Base-by-base conservation (phyloP, 2,888 invertebrate genomes). In the Epicampocera succincta region DNA sequence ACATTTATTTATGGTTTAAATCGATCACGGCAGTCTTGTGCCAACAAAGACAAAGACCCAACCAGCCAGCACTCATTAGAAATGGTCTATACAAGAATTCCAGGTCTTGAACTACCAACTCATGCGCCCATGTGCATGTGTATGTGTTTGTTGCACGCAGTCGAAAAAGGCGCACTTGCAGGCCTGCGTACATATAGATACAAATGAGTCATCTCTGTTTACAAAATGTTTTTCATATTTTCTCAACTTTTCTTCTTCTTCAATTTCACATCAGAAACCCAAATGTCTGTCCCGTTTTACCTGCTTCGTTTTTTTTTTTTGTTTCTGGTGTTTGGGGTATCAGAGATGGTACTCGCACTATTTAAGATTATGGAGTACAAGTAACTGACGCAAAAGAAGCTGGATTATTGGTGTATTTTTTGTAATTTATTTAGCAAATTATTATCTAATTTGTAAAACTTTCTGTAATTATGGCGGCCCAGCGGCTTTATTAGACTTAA, bases 201-300 rank as follows among this genome's bases (percentile, higher is more conserved):
- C 17, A 44, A 42, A 68, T 82, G 78, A 82, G 78, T 82, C 82
- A 82, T 82, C 74, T 71, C 68, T 78, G 78, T 82, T 82, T 78
- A 82, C 46, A 40, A 68, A 65, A 42, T 65, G 29, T 54, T 54
- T 66, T 68, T 19, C 1, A 29, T 50, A n/a, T 71, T 75, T 33
- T 13, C 17, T 46, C 21, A 50, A 50, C 13, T 50, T n/a, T 38
- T 13, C 1, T 50, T 65, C 54, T 17, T 44, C 13, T 29, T 61
- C 12, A n/a, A n/a, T n/a, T 54, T 66, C 50, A 66, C 46, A 38
- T 44, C 40, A 52, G 17, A 58, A 52, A 46, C 68, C 69, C 29
- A 65, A 78, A 71, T 66, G 54, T 74, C 58, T 82, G 61, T 50
- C 21, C 13, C 25, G 12, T 25, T 72, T 42, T 63, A 74, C 73